These are phyloP conservation scores for Strigamia transsilvanica DNA, from an alignment of 2,888 invertebrate genomes.

Conservation along the genomic window DNA sequence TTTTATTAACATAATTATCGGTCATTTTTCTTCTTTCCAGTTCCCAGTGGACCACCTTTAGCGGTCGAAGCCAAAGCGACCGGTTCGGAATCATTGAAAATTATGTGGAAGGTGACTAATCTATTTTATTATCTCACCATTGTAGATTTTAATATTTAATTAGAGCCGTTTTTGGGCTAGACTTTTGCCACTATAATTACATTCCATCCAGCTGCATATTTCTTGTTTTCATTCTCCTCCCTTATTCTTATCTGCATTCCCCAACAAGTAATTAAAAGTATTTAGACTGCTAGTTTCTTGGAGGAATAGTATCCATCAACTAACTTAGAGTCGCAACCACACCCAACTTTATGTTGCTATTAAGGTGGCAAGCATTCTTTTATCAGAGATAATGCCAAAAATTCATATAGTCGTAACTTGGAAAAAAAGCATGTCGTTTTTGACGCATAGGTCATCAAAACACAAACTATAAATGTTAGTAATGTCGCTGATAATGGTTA, in stretches of 20 bases:
- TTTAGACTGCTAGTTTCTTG: conserved; percentile 9
- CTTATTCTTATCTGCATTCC: conserved; percentile 5
- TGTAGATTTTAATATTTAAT: background rate
- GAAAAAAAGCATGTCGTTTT: too few species aligned
- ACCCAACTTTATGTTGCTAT: conserved; percentile 20
- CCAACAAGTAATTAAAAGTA: conserved; percentile 20
- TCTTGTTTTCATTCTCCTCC: background rate
- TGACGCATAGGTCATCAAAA: too few species aligned
- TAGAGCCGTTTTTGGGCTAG: background rate
- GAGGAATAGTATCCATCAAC: background rate
- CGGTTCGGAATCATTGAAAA: conserved; percentile 74
- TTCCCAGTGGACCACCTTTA: conserved; percentile 77
- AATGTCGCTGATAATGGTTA: too few species aligned
- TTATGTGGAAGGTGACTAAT: conserved; percentile 75
- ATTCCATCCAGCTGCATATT: conserved; percentile 14
- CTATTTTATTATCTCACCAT: conserved; percentile 51
- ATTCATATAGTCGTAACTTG: background rate
- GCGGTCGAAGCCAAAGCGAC: conserved; percentile 76
- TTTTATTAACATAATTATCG: too few species aligned
- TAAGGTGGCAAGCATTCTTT: conserved; percentile 4
- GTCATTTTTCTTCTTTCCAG: conserved; percentile 65
- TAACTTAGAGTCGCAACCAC: background rate
- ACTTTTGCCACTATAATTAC: conserved; percentile 6
- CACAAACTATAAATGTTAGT: too few species aligned
- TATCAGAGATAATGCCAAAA: background rate